phyloP scores from a whole-genome alignment of 2,797 vertebrate species.

The Gastrophryne carolinensis region DNA sequence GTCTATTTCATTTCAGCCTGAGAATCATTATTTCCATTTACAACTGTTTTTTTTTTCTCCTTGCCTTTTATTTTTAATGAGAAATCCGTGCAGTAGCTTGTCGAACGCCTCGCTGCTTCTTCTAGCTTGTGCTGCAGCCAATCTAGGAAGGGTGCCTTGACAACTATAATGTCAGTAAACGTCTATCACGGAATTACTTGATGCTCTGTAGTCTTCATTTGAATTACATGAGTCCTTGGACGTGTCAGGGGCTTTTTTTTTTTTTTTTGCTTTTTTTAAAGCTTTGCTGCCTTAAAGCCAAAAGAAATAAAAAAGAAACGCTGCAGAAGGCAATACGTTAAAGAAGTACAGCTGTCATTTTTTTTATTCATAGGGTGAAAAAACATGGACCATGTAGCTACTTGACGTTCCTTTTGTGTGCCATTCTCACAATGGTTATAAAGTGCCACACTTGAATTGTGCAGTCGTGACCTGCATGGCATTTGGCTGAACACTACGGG shows the following conservation, averaged over 20 bases:
- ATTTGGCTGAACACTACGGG: conserved; percentile 30
- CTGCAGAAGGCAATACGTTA: conserved; percentile 44
- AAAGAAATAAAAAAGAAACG: conserved; percentile 29
- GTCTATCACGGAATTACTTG: conserved; percentile 61
- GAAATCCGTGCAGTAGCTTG: conserved; percentile 5
- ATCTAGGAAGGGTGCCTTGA: conserved; percentile 67
- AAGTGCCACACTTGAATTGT: conserved; percentile 44
- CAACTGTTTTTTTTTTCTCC: conserved; percentile 44
- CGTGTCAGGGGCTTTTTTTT: conserved; percentile 6
- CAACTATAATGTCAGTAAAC: conserved; percentile 69
- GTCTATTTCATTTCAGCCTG: conserved; percentile 58
- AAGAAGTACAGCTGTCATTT: conserved; percentile 41
- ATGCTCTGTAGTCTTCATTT: conserved; percentile 63
- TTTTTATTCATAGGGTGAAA: neutral
- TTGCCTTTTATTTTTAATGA: conserved; percentile 51
- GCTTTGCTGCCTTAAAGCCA: conserved; percentile 40
- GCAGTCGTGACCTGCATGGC: conserved; percentile 40
- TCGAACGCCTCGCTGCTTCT: conserved; percentile 18
- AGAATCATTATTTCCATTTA: conserved; percentile 11
- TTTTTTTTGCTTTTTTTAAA: neutral
- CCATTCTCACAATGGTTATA: conserved; percentile 40
- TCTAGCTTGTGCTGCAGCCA: conserved; percentile 57
- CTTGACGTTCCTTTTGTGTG: conserved; percentile 48
- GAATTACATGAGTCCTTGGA: conserved; percentile 58
- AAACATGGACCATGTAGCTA: conserved; percentile 28